Evolutionary conservation across 2,113 vertebrate genomes (phyloP).

Genomic region (Ancistrus triradiatus): DNA sequence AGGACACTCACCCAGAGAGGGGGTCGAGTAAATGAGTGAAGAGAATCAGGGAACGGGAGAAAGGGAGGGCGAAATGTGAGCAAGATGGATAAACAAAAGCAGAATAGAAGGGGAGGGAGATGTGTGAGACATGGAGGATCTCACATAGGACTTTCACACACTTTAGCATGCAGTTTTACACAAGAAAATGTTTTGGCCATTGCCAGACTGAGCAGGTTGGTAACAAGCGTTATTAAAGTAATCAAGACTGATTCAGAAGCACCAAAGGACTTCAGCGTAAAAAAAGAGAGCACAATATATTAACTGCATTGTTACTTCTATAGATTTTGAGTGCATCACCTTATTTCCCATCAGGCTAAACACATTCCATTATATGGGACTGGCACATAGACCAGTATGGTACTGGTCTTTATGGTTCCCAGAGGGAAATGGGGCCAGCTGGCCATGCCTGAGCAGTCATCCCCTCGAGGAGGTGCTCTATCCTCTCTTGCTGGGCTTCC

Average conservation of each 20-base stretch:
- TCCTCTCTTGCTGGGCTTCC: slow-evolving; percentile 18
- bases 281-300: too few relatives aligned
- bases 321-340: too few relatives aligned
- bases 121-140: too few relatives aligned
- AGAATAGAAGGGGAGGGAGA: background rate
- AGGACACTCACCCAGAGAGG: slow-evolving; percentile 3
- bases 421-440: slow-evolving; percentile 35
- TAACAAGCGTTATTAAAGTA: too few relatives aligned
- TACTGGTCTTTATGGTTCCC: slow-evolving; percentile 18
- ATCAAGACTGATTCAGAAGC: too few relatives aligned
- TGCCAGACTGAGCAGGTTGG: too few relatives aligned
- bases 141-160: too few relatives aligned
- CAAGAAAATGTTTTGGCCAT: too few relatives aligned
- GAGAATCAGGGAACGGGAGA: background rate
- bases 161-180: too few relatives aligned
- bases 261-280: too few relatives aligned
- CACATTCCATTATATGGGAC: background rate
- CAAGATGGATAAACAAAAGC: background rate
- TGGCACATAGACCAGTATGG: slow-evolving; percentile 27
- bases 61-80: background rate
- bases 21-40: slow-evolving; percentile 2
- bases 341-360: too few relatives aligned
- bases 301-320: too few relatives aligned
- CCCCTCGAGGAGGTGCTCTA: slow-evolving; percentile 18
- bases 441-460: slow-evolving; percentile 26